A percentile compares a stretch with the other conserved stretches of the same genome.
Conservation (phyloP, 2,797 vertebrate genomes). For the Dryobates pubescens region DNA sequence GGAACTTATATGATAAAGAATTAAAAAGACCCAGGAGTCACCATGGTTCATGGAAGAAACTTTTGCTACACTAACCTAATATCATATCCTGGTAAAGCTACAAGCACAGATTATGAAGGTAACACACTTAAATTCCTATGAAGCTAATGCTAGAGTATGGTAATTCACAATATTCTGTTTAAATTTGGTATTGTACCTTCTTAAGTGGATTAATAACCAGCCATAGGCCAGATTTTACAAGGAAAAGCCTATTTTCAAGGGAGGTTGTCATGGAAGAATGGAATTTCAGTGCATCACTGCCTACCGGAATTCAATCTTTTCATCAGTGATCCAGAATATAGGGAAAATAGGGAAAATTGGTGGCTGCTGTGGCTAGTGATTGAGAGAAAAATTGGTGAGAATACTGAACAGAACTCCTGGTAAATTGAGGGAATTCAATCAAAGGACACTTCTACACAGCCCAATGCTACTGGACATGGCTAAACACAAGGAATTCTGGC, state of each 20-base stretch:
- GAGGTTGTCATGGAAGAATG: conserved; percentile 5
- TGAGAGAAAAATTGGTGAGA: conserved; percentile 28
- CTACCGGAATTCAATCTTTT: conserved; percentile 6
- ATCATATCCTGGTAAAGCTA: neutral
- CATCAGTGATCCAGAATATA: conserved; percentile 40
- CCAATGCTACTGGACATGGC: neutral
- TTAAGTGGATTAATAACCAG: neutral
- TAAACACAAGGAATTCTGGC: neutral
- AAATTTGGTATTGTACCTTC: neutral
- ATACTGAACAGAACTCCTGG: neutral
- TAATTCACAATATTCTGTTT: neutral
- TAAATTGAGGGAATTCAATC: neutral
- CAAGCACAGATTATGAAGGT: neutral
- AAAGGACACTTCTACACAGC: neutral
- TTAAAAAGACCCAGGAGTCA: neutral
- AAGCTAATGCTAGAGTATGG: neutral
- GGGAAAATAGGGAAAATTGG: conserved; percentile 15
- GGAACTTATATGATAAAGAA: neutral
- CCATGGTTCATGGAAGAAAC: neutral
- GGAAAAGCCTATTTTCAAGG: neutral
- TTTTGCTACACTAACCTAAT: neutral
- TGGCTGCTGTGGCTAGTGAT: neutral
- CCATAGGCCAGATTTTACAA: conserved; percentile 3
- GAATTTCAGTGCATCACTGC: conserved; percentile 3
- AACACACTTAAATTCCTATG: neutral